These are phyloP conservation scores for Drosophila borborema DNA, from an alignment of 2,888 invertebrate species.

Conservation along the genomic window DNA sequence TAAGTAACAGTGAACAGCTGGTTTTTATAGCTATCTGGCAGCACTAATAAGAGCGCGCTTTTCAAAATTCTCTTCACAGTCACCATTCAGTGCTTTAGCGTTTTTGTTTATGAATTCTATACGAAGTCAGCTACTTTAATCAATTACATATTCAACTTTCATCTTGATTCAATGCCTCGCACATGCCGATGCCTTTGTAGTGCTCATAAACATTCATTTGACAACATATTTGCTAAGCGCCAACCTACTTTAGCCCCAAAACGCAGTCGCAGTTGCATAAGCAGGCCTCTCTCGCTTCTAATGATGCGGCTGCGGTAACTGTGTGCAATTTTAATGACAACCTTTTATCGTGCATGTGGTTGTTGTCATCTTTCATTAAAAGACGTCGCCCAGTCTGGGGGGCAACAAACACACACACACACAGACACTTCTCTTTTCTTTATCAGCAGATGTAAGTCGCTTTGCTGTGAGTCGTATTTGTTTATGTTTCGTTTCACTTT, in stretches of 20 bases:
- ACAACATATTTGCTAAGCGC: constrained; percentile 63
- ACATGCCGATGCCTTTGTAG: constrained; percentile 17
- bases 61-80: not conserved
- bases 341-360: constrained; percentile 70
- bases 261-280: constrained; percentile 24
- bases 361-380: constrained; percentile 78
- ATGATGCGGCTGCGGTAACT: constrained; percentile 57
- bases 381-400: constrained; percentile 38
- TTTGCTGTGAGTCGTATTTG: constrained; percentile 64
- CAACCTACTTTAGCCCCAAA: constrained; percentile 66
- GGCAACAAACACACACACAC: constrained; percentile 16
- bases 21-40: constrained; percentile 22
- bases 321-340: constrained; percentile 76
- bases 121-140: constrained; percentile 32
- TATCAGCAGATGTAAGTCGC: constrained; percentile 81
- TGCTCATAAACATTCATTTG: constrained; percentile 39
- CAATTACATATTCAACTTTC: constrained; percentile 72
- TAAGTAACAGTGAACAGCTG: constrained; percentile 23
- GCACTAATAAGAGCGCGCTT: not conserved
- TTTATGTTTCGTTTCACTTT: constrained; percentile 78
- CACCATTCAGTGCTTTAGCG: not conserved
- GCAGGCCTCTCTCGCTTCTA: constrained; percentile 31
- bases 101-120: not conserved
- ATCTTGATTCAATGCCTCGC: constrained; percentile 78
- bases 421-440: constrained; percentile 59